phyloP scores from a whole-genome alignment of 2,113 vertebrate species.

The Puntigrus tetrazona region DNA sequence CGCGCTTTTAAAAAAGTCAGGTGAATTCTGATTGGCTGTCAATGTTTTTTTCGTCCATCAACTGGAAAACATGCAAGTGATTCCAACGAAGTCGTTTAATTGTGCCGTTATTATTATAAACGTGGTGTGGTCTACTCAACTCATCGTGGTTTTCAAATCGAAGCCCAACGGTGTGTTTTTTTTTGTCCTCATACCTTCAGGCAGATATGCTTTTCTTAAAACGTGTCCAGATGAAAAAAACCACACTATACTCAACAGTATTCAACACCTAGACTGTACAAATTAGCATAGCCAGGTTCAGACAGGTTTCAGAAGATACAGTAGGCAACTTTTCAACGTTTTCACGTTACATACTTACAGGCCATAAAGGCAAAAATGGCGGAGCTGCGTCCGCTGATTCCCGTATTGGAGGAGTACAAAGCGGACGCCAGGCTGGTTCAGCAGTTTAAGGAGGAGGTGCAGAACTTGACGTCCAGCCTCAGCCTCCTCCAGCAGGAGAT shows the following conservation, averaged over 20 bases:
- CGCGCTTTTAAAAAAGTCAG: too few relatives aligned
- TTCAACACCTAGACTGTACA: constrained; percentile 57
- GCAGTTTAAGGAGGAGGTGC: constrained; percentile 99
- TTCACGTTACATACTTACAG: constrained; percentile 89
- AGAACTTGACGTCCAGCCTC: constrained; percentile 99
- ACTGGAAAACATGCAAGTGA: too few relatives aligned
- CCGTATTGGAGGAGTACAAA: constrained; percentile 99
- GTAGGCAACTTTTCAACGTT: neutral
- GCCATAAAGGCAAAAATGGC: constrained; percentile 99
- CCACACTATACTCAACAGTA: constrained; percentile 41
- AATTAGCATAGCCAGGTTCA: constrained; percentile 70
- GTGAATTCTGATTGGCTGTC: too few relatives aligned
- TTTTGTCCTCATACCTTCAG: neutral
- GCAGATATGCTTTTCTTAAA: neutral
- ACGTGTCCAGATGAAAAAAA: constrained; percentile 34
- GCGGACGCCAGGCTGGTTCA: constrained; percentile 99
- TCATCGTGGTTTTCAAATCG: neutral
- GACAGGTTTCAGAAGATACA: neutral
- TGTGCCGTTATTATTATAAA: too few relatives aligned
- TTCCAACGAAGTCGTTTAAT: too few relatives aligned
- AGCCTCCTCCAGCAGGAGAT: constrained; percentile 97
- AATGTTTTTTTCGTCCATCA: too few relatives aligned
- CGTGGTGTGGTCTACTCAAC: too few relatives aligned
- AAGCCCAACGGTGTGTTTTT: neutral
- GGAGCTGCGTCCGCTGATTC: constrained; percentile 99